Evolutionary conservation across 2,113 vertebrate species (phyloP).

Genomic region (Salvelinus fontinalis): DNA sequence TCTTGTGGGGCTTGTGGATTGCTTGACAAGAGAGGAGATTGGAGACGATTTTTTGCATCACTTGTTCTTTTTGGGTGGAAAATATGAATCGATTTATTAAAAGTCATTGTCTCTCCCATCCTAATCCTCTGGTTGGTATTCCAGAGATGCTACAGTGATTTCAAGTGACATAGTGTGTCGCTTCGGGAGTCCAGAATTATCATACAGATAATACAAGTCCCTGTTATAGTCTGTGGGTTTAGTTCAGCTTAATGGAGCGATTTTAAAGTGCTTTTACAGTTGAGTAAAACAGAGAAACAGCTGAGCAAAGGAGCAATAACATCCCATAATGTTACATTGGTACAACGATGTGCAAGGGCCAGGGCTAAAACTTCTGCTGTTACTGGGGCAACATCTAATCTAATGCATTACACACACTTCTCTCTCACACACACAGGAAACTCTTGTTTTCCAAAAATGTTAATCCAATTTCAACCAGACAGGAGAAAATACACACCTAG

Average conservation of each 20-base stretch:
- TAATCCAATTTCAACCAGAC: conserved; percentile 42
- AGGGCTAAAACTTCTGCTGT: conserved; percentile 3
- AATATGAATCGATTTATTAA: conserved; percentile 25
- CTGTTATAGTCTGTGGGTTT: conserved; percentile 53
- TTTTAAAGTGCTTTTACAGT: conserved; percentile 54
- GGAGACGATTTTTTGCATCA: conserved; percentile 30
- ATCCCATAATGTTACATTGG: conserved; percentile 14
- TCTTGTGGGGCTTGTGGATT: conserved; percentile 33
- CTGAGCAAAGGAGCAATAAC: conserved; percentile 29
- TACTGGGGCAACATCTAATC: conserved; percentile 49
- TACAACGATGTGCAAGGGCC: conserved; percentile 1
- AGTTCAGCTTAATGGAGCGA: conserved; percentile 50
- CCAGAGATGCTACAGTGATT: conserved; percentile 30
- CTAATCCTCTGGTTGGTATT: conserved; percentile 57
- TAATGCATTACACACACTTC: conserved; percentile 37
- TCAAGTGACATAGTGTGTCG: conserved; percentile 36
- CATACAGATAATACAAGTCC: conserved; percentile 49
- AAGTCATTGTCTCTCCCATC: conserved; percentile 31
- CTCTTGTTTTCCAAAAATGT: conserved; percentile 44
- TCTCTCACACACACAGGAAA: conserved; percentile 28
- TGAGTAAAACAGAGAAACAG: conserved; percentile 24
- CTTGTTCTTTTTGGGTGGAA: conserved; percentile 10
- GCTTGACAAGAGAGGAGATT: conserved; percentile 45
- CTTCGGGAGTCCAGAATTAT: conserved; percentile 53
- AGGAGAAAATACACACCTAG: conserved; percentile 24